These are phyloP conservation scores for Bettongia penicillata DNA, from an alignment of 2,113 vertebrate species.

Conservation along the genomic window DNA sequence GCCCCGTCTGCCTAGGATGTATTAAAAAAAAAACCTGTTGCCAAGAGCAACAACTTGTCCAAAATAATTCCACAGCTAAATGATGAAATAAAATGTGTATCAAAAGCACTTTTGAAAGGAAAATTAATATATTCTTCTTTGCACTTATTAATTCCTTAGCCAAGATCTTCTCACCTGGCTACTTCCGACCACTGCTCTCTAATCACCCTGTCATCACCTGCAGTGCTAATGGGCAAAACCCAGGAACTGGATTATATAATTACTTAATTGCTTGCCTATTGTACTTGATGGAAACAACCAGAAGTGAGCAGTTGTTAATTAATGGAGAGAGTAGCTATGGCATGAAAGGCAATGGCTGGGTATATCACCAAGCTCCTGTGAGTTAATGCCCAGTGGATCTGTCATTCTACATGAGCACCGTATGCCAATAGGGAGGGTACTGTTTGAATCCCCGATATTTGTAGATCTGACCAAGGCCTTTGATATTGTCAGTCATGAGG, in stretches of 20 bases:
- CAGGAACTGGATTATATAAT: constrained; percentile 53
- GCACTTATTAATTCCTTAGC: constrained; percentile 50
- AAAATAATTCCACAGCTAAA: constrained; percentile 54
- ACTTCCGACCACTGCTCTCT: constrained; percentile 57
- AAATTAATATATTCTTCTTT: constrained; percentile 66
- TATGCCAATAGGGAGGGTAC: not conserved
- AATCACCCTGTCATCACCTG: constrained; percentile 58
- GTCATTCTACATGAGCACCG: not conserved
- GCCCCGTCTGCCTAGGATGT: constrained; percentile 11
- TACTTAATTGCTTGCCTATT: constrained; percentile 19
- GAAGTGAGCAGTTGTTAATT: constrained; percentile 38
- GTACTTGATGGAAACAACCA: constrained; percentile 33
- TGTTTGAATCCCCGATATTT: not conserved
- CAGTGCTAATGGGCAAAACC: constrained; percentile 31
- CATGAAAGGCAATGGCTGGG: not conserved
- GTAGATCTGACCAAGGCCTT: too few species aligned
- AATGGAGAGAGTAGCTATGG: constrained; percentile 35
- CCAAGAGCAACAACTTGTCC: constrained; percentile 79
- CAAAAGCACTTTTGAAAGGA: constrained; percentile 70
- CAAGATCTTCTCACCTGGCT: constrained; percentile 57
- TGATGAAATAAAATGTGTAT: constrained; percentile 72
- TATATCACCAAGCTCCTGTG: not conserved
- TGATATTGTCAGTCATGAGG: too few species aligned
- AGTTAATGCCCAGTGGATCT: not conserved
- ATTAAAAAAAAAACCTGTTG: constrained; percentile 65